phyloP scores from a whole-genome alignment of 2,888 invertebrate genomes.

The Pristionchus mayeri region DNA sequence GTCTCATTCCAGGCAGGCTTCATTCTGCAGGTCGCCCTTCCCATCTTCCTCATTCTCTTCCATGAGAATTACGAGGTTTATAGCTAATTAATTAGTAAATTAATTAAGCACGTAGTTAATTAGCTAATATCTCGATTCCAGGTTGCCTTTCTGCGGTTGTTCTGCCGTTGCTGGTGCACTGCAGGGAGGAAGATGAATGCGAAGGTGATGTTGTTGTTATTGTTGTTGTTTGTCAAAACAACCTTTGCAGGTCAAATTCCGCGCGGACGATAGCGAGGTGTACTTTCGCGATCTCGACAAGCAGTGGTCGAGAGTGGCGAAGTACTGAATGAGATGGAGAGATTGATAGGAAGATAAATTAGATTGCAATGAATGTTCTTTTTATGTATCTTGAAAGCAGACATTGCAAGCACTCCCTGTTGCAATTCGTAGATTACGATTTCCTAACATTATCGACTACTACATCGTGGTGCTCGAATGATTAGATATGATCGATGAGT shows the following conservation, averaged over 20 bases:
- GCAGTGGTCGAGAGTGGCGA: not conserved
- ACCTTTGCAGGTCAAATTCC: not conserved
- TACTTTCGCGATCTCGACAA: conserved; percentile 21
- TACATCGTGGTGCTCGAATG: no score
- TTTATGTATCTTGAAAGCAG: no score
- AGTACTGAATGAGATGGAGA: no score
- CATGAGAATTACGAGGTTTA: conserved; percentile 3
- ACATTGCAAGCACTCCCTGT: no score
- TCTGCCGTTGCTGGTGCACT: conserved; percentile 12
- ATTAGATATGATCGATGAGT: no score
- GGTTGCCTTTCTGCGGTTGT: not conserved
- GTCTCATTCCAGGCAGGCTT: conserved; percentile 25
- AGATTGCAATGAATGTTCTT: no score
- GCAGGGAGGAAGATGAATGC: not conserved
- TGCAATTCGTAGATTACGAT: no score
- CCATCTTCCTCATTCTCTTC: not conserved
- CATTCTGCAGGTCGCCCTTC: conserved; percentile 5
- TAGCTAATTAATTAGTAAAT: no score
- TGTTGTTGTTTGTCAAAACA: no score
- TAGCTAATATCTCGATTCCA: not conserved
- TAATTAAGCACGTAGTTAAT: not conserved
- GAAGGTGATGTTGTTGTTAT: not conserved
- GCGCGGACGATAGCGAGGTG: not conserved
- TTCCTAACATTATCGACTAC: no score
- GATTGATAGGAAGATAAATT: no score